phyloP scores from a whole-genome alignment of 2,113 vertebrate genomes.

The Oxygymnocypris stewartii region DNA sequence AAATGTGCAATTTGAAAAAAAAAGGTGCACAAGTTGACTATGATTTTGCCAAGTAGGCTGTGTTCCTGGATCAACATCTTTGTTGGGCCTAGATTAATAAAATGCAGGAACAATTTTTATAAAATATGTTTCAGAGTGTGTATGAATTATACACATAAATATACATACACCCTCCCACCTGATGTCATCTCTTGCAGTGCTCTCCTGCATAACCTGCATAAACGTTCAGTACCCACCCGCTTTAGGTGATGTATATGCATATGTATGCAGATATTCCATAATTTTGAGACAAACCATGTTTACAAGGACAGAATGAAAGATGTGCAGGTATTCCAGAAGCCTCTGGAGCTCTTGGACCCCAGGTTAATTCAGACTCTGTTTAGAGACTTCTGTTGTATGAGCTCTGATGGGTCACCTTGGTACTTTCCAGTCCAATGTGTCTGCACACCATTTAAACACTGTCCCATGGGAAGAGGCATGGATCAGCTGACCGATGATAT shows the following conservation, averaged over 20 bases:
- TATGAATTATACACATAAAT: neutral
- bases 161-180: neutral
- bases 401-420: slow-evolving; percentile 35
- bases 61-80: neutral
- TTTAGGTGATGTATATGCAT: slow-evolving; percentile 16
- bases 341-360: neutral
- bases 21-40: neutral
- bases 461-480: slow-evolving; percentile 40
- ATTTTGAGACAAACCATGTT: neutral
- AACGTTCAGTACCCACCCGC: neutral
- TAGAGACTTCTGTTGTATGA: neutral
- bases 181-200: neutral
- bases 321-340: neutral
- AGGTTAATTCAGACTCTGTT: slow-evolving; percentile 11
- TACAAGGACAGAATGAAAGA: slow-evolving; percentile 24
- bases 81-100: neutral
- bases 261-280: slow-evolving; percentile 9
- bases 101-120: neutral
- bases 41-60: neutral
- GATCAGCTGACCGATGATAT: slow-evolving; percentile 57
- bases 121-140: neutral
- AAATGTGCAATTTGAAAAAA: neutral
- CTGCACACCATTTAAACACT: slow-evolving; percentile 8
- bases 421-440: slow-evolving; percentile 19
- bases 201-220: slow-evolving; percentile 5